These are phyloP conservation scores for Pongo abelii DNA, from an alignment of 2,113 vertebrate genomes.

Conservation along the genomic window DNA sequence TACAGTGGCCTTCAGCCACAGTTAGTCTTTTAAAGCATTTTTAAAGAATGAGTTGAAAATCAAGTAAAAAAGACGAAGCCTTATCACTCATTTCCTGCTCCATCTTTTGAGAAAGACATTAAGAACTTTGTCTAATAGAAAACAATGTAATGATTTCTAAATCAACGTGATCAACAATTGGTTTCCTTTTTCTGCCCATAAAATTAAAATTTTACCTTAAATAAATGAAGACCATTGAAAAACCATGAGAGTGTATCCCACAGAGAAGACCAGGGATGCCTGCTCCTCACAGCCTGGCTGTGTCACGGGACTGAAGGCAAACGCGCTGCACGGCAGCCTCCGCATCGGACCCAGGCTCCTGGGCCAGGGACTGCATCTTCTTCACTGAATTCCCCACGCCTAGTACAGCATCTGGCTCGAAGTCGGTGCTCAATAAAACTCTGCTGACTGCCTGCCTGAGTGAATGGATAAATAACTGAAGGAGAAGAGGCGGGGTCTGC, in stretches of 20 bases:
- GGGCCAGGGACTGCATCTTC: background rate
- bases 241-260: background rate
- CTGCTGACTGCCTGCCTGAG: background rate
- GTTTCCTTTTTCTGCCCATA: background rate
- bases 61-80: background rate
- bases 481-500: background rate
- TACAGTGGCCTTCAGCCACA: background rate
- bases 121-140: background rate
- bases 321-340: accelerated
- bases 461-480: background rate
- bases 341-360: accelerated
- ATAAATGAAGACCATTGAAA: background rate
- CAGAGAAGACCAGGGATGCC: background rate
- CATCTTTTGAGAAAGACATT: background rate
- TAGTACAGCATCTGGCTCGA: background rate
- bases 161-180: background rate
- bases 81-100: background rate
- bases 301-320: background rate
- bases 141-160: background rate
- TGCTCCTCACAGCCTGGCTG: accelerated
- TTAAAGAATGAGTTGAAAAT: background rate
- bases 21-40: background rate
- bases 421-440: background rate
- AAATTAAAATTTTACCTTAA: background rate
- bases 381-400: background rate